A percentile compares a stretch with the other conserved stretches of the same genome.
These are phyloP conservation scores for Panagrolaimus sp. DNA, from an alignment of 1,140 invertebrate genomes.

Conservation along the genomic window DNA sequence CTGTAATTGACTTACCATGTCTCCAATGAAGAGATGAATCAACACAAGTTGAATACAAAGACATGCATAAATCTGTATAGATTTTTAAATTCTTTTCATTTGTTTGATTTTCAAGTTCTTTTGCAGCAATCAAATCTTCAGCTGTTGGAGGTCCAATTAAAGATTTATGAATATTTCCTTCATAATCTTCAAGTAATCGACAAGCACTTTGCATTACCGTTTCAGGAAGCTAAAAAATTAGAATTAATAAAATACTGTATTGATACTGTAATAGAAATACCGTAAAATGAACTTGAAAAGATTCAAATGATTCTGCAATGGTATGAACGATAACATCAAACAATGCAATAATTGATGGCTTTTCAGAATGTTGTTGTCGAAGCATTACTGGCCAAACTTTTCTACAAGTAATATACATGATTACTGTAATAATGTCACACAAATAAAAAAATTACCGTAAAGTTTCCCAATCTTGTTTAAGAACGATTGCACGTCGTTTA, in stretches of 20 bases:
- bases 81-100: constrained; percentile 60
- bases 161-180: constrained; percentile 30
- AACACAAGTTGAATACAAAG: constrained; percentile 27
- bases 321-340: constrained; percentile 66
- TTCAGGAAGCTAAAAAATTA: constrained; percentile 43
- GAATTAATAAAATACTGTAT: constrained; percentile 1
- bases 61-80: constrained; percentile 33
- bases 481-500: constrained; percentile 66
- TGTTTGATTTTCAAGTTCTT: constrained; percentile 24
- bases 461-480: constrained; percentile 72
- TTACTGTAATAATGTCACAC: too few relatives aligned
- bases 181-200: constrained; percentile 31
- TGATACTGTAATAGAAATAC: constrained; percentile 22
- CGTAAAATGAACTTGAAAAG: constrained; percentile 61
- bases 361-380: constrained; percentile 71
- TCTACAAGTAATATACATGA: too few relatives aligned
- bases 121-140: constrained; percentile 29
- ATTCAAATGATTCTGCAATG: constrained; percentile 63
- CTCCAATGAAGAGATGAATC: constrained; percentile 68
- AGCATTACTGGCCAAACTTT: constrained; percentile 70
- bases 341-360: constrained; percentile 72
- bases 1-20: constrained; percentile 61
- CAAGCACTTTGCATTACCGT: constrained; percentile 31
- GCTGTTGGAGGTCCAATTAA: constrained; percentile 18
- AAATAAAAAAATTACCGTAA: too few relatives aligned